Percentiles rank a stretch among this genome's conserved stretches.
Evolutionary conservation across 2,888 invertebrate species (phyloP).

Genomic region (Cheilosia impressa): DNA sequence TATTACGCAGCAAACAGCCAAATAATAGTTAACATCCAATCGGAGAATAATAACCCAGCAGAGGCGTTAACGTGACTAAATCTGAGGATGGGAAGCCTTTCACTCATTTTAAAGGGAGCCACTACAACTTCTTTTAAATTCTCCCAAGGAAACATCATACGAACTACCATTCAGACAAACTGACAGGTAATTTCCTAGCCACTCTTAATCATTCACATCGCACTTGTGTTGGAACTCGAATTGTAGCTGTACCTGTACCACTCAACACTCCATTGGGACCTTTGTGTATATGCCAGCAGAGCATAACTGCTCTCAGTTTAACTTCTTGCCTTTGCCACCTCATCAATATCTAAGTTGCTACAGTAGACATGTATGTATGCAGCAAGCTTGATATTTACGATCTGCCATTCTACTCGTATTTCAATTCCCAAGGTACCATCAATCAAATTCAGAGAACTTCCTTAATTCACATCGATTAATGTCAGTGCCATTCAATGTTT

Average conservation of each 20-base stretch:
- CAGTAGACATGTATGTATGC: not conserved
- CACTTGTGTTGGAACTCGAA: not conserved
- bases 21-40: not conserved
- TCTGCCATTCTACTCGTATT: slow-evolving; percentile 8
- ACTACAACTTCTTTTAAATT: not conserved
- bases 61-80: not conserved
- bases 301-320: slow-evolving; percentile 7
- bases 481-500: slow-evolving; percentile 21
- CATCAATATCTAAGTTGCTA: slow-evolving; percentile 5
- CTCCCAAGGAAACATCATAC: not conserved
- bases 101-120: not conserved
- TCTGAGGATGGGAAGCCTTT: too few relatives aligned
- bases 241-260: not conserved
- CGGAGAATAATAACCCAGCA: not conserved
- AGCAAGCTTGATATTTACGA: slow-evolving; percentile 14
- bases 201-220: slow-evolving; percentile 21
- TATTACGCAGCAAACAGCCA: not conserved
- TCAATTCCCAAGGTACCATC: slow-evolving; percentile 31
- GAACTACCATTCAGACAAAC: not conserved
- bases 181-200: slow-evolving; percentile 24
- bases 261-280: slow-evolving; percentile 19
- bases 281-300: not conserved
- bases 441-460: slow-evolving; percentile 30
- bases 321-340: slow-evolving; percentile 26
- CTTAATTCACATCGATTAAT: slow-evolving; percentile 34